Percentiles rank a stretch among this genome's conserved stretches.
Evolutionary conservation across 2,888 invertebrate species (phyloP).

Genomic region (Cyclophora albipunctata): DNA sequence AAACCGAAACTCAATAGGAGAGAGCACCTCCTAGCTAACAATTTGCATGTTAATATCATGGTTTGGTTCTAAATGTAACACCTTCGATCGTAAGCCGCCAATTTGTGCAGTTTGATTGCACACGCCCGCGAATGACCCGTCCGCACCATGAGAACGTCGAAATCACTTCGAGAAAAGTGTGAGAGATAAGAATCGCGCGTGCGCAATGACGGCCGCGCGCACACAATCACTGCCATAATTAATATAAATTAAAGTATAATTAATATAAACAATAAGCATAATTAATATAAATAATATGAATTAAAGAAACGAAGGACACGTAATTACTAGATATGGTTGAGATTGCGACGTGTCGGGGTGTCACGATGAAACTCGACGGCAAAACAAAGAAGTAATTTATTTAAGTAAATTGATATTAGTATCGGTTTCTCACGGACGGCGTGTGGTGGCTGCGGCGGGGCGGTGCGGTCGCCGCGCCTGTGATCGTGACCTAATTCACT

Average conservation of each 20-base stretch:
- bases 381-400: too few relatives aligned
- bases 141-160: not conserved
- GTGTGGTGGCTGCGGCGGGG: constrained; percentile 15
- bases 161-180: constrained; percentile 9
- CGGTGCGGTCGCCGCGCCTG: constrained; percentile 12
- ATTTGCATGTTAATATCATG: constrained; percentile 10
- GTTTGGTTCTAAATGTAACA: constrained; percentile 11
- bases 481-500: constrained; percentile 27
- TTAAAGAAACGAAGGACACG: constrained; percentile 5
- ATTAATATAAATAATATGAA: constrained; percentile 3
- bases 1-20: constrained; percentile 37
- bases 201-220: constrained; percentile 1
- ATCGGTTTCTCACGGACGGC: constrained; percentile 31
- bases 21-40: constrained; percentile 22
- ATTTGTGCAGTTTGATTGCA: not conserved
- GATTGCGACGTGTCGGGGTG: constrained; percentile 4
- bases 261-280: too few relatives aligned
- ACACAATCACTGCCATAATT: constrained; percentile 4
- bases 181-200: constrained; percentile 5
- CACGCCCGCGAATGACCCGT: not conserved
- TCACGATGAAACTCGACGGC: not conserved
- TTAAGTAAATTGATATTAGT: constrained; percentile 11
- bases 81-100: constrained; percentile 7
- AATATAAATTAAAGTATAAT: constrained; percentile 3
- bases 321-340: not conserved